A percentile compares a stretch with the other conserved stretches of the same genome.
Evolutionary conservation across 1,140 invertebrate species (phyloP).

Genomic region (Psix sp.): DNA sequence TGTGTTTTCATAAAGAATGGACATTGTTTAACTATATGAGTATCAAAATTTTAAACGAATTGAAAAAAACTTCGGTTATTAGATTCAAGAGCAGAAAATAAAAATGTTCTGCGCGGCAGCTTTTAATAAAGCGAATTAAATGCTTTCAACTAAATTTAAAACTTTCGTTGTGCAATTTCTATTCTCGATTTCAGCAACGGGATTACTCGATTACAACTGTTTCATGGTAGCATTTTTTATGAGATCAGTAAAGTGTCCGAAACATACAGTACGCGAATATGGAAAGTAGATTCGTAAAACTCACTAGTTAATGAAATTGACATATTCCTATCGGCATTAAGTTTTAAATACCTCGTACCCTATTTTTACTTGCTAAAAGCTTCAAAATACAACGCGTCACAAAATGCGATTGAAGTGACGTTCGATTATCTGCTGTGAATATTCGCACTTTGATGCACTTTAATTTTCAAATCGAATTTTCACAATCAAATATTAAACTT

Average conservation of each 20-base stretch:
- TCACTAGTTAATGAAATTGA: slow-evolving; percentile 36
- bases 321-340: slow-evolving; percentile 45
- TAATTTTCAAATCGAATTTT: slow-evolving; percentile 36
- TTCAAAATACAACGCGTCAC: slow-evolving; percentile 37
- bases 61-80: too few relatives aligned
- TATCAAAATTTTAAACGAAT: too few relatives aligned
- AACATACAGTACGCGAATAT: slow-evolving; percentile 4
- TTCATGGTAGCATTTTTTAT: slow-evolving; percentile 39
- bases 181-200: slow-evolving; percentile 6
- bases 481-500: slow-evolving; percentile 12
- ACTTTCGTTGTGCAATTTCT: slow-evolving; percentile 13
- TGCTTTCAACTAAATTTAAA: slow-evolving; percentile 9
- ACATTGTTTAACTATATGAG: too few relatives aligned
- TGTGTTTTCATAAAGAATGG: too few relatives aligned
- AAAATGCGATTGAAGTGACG: slow-evolving; percentile 37
- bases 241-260: slow-evolving; percentile 32
- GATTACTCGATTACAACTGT: slow-evolving; percentile 41
- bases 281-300: slow-evolving; percentile 27
- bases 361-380: slow-evolving; percentile 50
- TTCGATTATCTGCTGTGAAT: slow-evolving; percentile 36
- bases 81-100: too few relatives aligned
- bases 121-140: slow-evolving; percentile 12
- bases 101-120: too few relatives aligned
- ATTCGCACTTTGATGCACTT: slow-evolving; percentile 7
- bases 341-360: slow-evolving; percentile 25